phyloP scores from a whole-genome alignment of 2,113 vertebrate species.

The Apodemus sylvaticus region DNA sequence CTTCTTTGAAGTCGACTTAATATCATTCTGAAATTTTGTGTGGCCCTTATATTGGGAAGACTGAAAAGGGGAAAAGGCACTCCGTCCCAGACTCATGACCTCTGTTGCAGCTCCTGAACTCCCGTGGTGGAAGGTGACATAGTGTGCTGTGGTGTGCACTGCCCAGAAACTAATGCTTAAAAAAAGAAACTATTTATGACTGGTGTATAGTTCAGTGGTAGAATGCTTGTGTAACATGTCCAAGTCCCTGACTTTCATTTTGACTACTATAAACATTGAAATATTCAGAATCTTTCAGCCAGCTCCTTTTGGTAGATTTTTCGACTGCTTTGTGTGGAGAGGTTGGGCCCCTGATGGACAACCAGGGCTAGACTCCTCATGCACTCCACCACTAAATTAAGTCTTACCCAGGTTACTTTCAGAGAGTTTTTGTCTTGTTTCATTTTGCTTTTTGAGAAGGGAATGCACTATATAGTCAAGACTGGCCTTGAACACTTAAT shows the following conservation, averaged over 20 bases:
- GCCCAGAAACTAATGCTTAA: background rate
- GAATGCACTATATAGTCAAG: background rate
- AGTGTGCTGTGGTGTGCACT: background rate
- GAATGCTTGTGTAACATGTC: background rate
- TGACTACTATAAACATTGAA: background rate
- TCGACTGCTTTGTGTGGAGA: background rate
- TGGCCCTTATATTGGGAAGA: background rate
- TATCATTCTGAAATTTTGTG: conserved; percentile 37
- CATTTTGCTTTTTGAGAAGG: background rate
- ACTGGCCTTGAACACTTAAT: background rate
- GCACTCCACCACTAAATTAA: background rate
- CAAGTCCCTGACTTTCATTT: background rate
- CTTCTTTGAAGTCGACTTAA: conserved; percentile 2
- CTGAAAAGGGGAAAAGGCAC: background rate
- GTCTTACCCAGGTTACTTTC: background rate
- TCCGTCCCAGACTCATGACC: background rate
- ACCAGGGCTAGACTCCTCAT: background rate
- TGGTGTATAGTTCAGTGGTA: background rate
- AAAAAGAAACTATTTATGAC: background rate
- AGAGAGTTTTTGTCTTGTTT: background rate
- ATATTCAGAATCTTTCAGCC: background rate
- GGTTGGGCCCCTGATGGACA: background rate
- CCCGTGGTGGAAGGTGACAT: background rate
- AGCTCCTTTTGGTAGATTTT: conserved; percentile 19
- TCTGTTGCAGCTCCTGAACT: background rate